Evolutionary conservation across 37 sponge, comb jelly and placozoan genomes (phyloP), one percentile per base, ranked within the genome.

Genomic region (Hexactinellida sp.): DNA sequence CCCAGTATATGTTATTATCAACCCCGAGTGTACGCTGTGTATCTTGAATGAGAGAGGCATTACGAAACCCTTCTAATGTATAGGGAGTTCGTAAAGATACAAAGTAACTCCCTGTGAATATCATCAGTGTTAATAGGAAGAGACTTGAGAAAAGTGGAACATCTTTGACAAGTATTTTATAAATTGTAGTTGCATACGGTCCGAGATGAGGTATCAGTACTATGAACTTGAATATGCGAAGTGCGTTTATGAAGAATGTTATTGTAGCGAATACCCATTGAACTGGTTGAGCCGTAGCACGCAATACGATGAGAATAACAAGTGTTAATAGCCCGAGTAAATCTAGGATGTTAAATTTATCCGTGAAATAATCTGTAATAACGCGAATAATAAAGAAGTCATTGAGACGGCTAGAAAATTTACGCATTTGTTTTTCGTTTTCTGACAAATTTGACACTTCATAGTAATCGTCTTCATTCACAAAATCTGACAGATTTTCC

Each of bases 191-290:
- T 32, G 76, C 76, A 63, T 63, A 63, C 13, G 76, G 76, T 32
- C 76, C 76, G 34, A 63, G 76, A 63, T 63, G 21, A 7, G 76
- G 76, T 3, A 63, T 63, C 28, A 63, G 34, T 25, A 63, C 76
- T 21, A 63, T 63, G 34, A 63, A 63, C 76, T 63, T 63, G 76
- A 25, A 63, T 10, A 63, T 28, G 34, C 76, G 76, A 21, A 63
- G 76, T 25, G 76, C 3, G 34, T 63, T 63, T 5, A 63, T 63
- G 3, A 63, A 23, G 13, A 63, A 63, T 3, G 76, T 23, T 21
- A 63, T 28, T 21, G 76, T 63, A 63, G 76, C 76, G 30, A 63
- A 63, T 25, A 63, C 76, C 76, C 76, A 63, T 63, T 63, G 76
- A 32, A 63, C 76, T 21, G 76, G 76, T 7, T 63, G 76, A 7